Base-by-base conservation (phyloP, 1,140 invertebrate species). In the Galleria mellonella region DNA sequence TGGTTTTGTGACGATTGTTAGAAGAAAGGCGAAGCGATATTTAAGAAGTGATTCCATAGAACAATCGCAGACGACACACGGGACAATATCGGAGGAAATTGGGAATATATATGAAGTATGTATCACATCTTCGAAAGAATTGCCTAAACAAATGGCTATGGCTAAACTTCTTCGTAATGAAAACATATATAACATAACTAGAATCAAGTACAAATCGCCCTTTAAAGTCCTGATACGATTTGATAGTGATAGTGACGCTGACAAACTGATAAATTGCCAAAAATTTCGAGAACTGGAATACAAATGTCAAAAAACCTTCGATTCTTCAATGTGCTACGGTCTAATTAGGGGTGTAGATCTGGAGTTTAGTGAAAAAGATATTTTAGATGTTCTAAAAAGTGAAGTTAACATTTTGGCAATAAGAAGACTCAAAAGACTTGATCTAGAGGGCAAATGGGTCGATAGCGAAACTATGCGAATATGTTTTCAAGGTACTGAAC, bases 101-200 rank as follows among this genome's bases (percentile, higher is more conserved):
- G 33, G 8, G n/a, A n/a, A n/a, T 15, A 36, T 14, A 15, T 10
- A 13, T 32, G 56, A 60, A 29, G 45, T 63, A 15, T 51, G 45
- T 36, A 9, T 59, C 8, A 35, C 50, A 0, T 53, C 51, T 27
- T 10, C 8, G 32, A 11, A 52, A 32, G 11, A 27, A 10, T 30
- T 67, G 10, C 64, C 55, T 32, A 61, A 62, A 53, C 61, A 64
- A 51, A 56, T 64, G 31, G 57, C 49, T 15, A 40, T 64, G 15
- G 64, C 55, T 7, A 61, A 57, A 32, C 23, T 58, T 29, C 38
- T 66, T n/a, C 40, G 37, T 32, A 37, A 43, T 0, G 41, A 53
- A 38, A 51, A 54, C 39, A 57, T 67, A 12, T 40, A 41, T 9
- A 41, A 45, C 13, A 54, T 63, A n/a, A 17, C 43, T 1, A 52